Evolutionary conservation across 2,113 vertebrate species (phyloP).

Genomic region (Panthera tigris): DNA sequence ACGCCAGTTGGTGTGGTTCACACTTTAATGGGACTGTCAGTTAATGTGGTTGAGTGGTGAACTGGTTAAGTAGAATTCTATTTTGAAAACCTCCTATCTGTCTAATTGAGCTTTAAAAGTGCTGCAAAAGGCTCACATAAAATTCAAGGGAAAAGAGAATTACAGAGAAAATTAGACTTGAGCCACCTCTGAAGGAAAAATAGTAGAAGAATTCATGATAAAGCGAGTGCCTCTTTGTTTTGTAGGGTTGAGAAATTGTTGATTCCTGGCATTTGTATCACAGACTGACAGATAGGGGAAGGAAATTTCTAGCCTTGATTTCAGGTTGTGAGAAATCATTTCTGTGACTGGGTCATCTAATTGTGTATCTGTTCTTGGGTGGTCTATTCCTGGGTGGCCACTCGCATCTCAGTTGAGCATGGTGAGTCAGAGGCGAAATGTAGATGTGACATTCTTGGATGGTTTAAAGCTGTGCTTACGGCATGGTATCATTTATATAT

Average conservation of each 20-base stretch:
- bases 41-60: neutral
- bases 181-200: neutral
- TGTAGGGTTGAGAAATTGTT: neutral
- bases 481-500: neutral
- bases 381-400: conserved; percentile 16
- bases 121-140: neutral
- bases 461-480: neutral
- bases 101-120: neutral
- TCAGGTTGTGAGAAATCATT: neutral
- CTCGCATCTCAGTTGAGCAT: neutral
- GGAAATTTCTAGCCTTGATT: neutral
- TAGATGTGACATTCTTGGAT: neutral
- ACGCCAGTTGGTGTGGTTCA: neutral
- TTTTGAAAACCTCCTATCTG: neutral
- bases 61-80: neutral
- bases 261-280: neutral
- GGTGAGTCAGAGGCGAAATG: neutral
- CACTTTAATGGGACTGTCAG: neutral
- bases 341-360: neutral
- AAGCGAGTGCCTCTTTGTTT: neutral
- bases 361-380: neutral
- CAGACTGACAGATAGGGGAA: neutral
- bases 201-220: neutral
- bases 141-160: neutral
- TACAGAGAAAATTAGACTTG: neutral